Conservation (phyloP, 2,113 vertebrate genomes). For the Dendropsophus ebraccatus region DNA sequence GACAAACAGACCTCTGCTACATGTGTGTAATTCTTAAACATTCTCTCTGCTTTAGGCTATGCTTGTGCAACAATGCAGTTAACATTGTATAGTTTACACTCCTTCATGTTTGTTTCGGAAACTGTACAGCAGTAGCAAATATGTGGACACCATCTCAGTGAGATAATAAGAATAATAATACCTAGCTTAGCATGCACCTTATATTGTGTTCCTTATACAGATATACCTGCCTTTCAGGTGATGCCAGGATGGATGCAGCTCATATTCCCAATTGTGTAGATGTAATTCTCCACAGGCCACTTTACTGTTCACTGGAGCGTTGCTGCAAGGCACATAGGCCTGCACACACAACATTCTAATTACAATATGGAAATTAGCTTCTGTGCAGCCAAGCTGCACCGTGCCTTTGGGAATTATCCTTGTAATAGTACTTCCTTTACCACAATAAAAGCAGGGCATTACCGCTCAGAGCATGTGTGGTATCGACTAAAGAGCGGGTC, state of each 20-base stretch:
- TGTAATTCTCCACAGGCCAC: conserved; percentile 53
- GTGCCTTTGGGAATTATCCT: conserved; percentile 39
- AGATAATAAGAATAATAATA: conserved; percentile 20
- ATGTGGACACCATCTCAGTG: conserved; percentile 14
- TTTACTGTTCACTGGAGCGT: conserved; percentile 56
- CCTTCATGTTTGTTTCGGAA: not conserved
- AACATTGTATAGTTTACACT: not conserved
- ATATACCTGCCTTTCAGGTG: conserved; percentile 46
- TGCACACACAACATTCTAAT: conserved; percentile 57
- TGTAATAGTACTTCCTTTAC: conserved; percentile 48
- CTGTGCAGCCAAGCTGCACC: conserved; percentile 35
- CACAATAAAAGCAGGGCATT: conserved; percentile 41
- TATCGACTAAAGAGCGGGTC: not conserved
- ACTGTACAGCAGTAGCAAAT: not conserved
- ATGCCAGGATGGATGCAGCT: conserved; percentile 51
- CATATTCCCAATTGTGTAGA: conserved; percentile 53
- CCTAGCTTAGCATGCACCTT: not conserved
- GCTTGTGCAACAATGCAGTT: not conserved
- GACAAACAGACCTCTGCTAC: not conserved
- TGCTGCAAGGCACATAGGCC: conserved; percentile 45
- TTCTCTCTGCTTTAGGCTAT: not conserved
- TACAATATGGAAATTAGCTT: conserved; percentile 59
- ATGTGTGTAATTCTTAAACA: not conserved
- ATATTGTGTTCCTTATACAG: conserved; percentile 10
- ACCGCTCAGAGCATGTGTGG: not conserved